Percentiles rank a stretch among this genome's conserved stretches.
phyloP scores from a whole-genome alignment of 2,113 vertebrate species.

The Cyrtonyx montezumae region DNA sequence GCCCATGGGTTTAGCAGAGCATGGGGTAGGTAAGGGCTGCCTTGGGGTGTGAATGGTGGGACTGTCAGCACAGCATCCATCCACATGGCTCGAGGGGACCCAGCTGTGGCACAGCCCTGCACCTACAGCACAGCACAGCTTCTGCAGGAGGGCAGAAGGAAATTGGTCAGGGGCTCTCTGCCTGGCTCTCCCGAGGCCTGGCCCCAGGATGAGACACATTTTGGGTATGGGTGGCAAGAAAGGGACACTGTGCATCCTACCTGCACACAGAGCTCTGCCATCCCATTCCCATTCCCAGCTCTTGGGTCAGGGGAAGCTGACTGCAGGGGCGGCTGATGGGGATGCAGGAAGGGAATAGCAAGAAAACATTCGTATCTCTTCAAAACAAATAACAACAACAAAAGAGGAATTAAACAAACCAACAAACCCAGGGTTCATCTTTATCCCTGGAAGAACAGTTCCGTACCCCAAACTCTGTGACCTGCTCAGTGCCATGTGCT shows the following conservation, averaged over 20 bases:
- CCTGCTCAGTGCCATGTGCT: neutral
- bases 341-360: neutral
- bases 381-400: neutral
- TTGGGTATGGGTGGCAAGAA: accelerated
- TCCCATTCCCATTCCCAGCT: neutral
- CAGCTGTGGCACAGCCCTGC: neutral
- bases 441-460: conserved; percentile 12
- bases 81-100: neutral
- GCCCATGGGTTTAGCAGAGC: neutral
- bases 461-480: neutral
- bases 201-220: accelerated
- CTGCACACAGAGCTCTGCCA: neutral
- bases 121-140: neutral
- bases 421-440: neutral
- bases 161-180: neutral
- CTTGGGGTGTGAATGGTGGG: accelerated
- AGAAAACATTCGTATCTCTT: neutral
- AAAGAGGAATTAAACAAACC: too few species aligned
- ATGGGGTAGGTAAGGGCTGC: neutral
- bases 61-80: neutral
- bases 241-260: accelerated
- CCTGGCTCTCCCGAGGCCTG: neutral
- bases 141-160: accelerated
- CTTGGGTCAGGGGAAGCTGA: neutral
- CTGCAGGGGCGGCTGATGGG: neutral